phyloP scores from a whole-genome alignment of 2,113 vertebrate species.

The Hyaena hyaena region DNA sequence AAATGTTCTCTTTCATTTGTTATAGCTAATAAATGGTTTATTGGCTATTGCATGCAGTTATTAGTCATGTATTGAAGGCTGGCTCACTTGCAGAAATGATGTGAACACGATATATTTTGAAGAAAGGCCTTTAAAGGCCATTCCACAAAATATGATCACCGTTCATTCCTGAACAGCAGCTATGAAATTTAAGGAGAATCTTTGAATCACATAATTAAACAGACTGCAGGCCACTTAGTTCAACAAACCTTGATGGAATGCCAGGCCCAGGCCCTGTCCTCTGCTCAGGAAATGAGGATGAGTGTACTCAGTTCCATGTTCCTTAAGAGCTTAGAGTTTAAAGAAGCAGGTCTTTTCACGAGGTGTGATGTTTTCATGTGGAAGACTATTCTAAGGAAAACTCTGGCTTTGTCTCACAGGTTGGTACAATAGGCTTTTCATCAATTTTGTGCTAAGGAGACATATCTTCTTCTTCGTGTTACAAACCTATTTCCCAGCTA shows the following conservation, averaged over 20 bases:
- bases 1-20: slow-evolving; percentile 8
- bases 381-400: slow-evolving; percentile 11
- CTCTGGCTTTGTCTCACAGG: slow-evolving; percentile 83
- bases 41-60: neutral
- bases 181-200: neutral
- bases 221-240: neutral
- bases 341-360: neutral
- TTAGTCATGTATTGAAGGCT: neutral
- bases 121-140: slow-evolving; percentile 41
- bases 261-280: neutral
- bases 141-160: neutral
- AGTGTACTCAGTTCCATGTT: neutral
- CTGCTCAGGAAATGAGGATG: neutral
- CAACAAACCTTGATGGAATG: neutral
- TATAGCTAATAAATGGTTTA: neutral
- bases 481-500: slow-evolving; percentile 96
- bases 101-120: neutral
- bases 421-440: slow-evolving; percentile 96
- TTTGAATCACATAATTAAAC: slow-evolving; percentile 12
- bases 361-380: neutral
- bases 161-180: neutral
- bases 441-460: slow-evolving; percentile 94
- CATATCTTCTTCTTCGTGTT: slow-evolving; percentile 98
- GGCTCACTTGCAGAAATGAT: slow-evolving; percentile 1
- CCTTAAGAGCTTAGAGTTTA: neutral